Base-by-base conservation (phyloP, 2,113 vertebrate species). In the Rhegmatorhina hoffmannsi region DNA sequence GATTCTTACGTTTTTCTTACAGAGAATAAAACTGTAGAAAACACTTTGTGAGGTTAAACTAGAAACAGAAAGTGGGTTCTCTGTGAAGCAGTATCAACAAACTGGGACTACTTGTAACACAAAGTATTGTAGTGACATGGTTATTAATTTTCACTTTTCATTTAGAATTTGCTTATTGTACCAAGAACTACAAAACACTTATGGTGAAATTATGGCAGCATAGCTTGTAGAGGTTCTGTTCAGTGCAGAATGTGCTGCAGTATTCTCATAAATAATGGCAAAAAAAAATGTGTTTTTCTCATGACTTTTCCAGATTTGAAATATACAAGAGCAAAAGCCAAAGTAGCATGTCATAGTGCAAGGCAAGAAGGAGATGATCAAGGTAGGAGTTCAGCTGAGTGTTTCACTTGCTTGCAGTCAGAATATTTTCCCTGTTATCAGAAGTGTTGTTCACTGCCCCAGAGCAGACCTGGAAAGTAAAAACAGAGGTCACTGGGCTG, bases 301-400 rank as follows among this genome's bases (percentile, higher is more conserved):
- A 10, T 33, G 38, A 25, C 38, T 55, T 90, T 85, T 70, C 31
- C 33, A 55, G 40, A 58, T 94, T 95, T 90, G 60, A 81, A 79
- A 85, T 55, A 55, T 17, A 59, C 19, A 52, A 66, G 49, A 80
- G 62, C 31, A 77, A 90, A 95, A 95, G 60, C 46, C 55, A 92
- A 76, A 92, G 77, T 25, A 92, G 19, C 63, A 67, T 91, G 83
- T 67, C 69, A 69, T 7, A 20, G 60, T 90, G 94, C 70, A 77
- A 80, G 80, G 53, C 66, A 81, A 95, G n/a, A 91, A 87, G 73
- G 68, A 95, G 36, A 92, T 59, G 73, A 94, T 94, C 85, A 91
- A 84, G 70, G 81, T 7, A 87, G 43, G 15, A 81, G 66, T 87
- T 90, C 79, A 84, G n/a, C 46, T 66, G 62, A 36, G 79, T 93